Percentiles rank a stretch among this genome's conserved stretches.
These are phyloP conservation scores for Phania funesta DNA, from an alignment of 2,888 invertebrate genomes.

Conservation along the genomic window DNA sequence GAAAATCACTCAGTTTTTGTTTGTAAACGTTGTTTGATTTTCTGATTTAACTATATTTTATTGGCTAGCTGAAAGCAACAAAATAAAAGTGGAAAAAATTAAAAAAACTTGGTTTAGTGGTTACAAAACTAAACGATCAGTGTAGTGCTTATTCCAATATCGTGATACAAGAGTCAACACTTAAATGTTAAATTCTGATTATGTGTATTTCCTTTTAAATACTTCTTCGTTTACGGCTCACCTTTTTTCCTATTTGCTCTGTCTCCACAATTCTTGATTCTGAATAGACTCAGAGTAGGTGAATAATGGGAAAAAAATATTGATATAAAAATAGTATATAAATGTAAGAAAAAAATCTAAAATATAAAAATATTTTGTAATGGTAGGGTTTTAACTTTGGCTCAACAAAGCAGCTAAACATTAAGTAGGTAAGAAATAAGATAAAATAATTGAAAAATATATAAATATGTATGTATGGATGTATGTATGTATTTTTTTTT, in stretches of 20 bases:
- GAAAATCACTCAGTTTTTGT: conserved; percentile 11
- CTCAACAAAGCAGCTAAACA: no score
- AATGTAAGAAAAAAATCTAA: no score
- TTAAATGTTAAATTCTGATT: background rate
- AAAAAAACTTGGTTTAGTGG: no score
- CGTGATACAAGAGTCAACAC: background rate
- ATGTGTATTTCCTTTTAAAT: background rate
- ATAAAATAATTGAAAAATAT: no score
- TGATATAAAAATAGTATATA: background rate
- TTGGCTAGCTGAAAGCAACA: background rate
- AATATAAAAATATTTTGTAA: no score
- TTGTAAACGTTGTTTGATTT: background rate
- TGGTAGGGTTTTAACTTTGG: no score
- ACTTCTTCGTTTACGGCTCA: no score
- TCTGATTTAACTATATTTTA: background rate
- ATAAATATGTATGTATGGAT: no score
- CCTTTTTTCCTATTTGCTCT: background rate
- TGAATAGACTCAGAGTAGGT: background rate
- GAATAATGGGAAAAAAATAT: background rate
- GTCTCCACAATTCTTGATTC: background rate
- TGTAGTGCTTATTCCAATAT: conserved; percentile 20
- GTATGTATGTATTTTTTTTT: no score
- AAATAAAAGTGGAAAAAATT: background rate
- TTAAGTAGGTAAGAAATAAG: no score
- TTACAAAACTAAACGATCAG: background rate